Percentiles rank a stretch among this genome's conserved stretches.
These are phyloP conservation scores for Synaphobranchus kaupii DNA, from an alignment of 2,797 vertebrate species.

Conservation along the genomic window DNA sequence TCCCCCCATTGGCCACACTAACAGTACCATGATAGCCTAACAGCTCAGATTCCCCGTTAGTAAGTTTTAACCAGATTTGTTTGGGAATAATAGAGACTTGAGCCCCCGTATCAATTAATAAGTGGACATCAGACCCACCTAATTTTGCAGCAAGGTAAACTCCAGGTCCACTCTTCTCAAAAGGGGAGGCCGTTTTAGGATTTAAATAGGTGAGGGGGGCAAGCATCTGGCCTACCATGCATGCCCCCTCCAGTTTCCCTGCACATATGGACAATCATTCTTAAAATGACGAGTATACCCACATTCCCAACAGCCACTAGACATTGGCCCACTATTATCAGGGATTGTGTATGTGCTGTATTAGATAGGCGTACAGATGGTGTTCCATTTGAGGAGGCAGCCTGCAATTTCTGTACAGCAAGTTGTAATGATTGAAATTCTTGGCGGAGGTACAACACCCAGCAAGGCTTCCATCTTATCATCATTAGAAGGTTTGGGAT, in stretches of 20 bases:
- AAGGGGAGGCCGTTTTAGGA: not conserved
- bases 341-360: no score
- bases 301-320: slow-evolving; percentile 26
- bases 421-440: not conserved
- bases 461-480: not conserved
- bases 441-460: not conserved
- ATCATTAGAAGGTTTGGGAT: not conserved
- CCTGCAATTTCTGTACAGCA: no score
- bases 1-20: slow-evolving; percentile 24
- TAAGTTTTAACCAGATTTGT: slow-evolving; percentile 16
- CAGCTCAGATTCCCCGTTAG: slow-evolving; percentile 12
- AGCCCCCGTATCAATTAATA: slow-evolving; percentile 24
- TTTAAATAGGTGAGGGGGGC: not conserved
- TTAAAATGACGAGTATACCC: slow-evolving; percentile 17
- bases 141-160: slow-evolving; percentile 25
- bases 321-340: no score
- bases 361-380: no score
- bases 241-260: slow-evolving; percentile 35
- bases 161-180: not conserved
- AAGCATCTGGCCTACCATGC: slow-evolving; percentile 34
- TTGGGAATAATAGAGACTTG: slow-evolving; percentile 26
- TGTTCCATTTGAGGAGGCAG: no score
- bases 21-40: not conserved
- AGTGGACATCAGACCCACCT: slow-evolving; percentile 10
- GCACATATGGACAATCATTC: slow-evolving; percentile 25